A percentile compares a stretch with the other conserved stretches of the same genome.
These are phyloP conservation scores for Falco rusticolus DNA, from an alignment of 2,797 vertebrate species.

Conservation along the genomic window DNA sequence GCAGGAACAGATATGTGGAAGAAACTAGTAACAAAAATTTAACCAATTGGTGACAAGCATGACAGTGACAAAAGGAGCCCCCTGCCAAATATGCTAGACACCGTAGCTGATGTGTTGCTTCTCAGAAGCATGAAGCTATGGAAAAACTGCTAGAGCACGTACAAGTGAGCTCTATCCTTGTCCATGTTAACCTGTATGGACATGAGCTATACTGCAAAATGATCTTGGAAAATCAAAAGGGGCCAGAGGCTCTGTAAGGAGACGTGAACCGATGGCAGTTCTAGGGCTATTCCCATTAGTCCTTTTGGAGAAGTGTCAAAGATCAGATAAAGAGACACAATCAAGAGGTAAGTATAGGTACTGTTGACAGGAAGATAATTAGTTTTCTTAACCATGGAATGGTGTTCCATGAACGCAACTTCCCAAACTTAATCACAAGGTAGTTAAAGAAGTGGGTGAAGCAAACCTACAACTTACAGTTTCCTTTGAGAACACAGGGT, in stretches of 20 bases:
- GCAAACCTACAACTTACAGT: neutral
- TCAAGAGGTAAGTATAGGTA: neutral
- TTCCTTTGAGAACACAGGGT: neutral
- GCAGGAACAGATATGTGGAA: neutral
- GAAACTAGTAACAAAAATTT: neutral
- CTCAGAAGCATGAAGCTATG: neutral
- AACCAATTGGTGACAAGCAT: neutral
- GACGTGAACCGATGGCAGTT: neutral
- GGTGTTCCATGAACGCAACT: neutral
- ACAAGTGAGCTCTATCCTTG: neutral
- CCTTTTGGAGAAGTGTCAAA: neutral
- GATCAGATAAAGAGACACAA: neutral
- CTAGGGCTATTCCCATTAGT: neutral
- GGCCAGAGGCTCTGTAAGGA: neutral
- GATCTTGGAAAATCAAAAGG: neutral
- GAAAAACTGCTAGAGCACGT: neutral
- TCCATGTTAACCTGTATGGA: neutral
- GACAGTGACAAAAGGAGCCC: neutral
- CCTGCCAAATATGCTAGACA: neutral
- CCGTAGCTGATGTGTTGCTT: neutral
- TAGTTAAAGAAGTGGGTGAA: neutral
- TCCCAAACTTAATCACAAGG: neutral
- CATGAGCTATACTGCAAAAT: neutral
- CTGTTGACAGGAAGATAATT: neutral
- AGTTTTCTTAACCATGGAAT: neutral